Conservation (phyloP, 2,888 invertebrate genomes). For the Cephus runcator region DNA sequence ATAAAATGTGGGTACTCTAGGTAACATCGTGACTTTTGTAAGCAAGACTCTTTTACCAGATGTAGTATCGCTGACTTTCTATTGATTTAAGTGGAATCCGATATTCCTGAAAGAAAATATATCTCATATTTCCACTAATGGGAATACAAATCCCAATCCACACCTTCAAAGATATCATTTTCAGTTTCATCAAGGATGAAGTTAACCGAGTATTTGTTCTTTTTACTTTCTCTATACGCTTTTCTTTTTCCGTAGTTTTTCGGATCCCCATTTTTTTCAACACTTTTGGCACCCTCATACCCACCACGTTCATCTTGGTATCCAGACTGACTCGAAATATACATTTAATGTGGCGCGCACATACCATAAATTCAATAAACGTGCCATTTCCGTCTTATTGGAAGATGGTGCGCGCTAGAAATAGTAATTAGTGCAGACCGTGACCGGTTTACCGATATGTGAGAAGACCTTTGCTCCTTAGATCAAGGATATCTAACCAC, state of each 20-base stretch:
- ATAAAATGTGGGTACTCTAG: too few species aligned
- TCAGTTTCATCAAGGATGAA: background rate
- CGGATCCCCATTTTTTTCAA: too few species aligned
- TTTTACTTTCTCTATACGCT: too few species aligned
- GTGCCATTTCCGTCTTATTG: constrained; percentile 21
- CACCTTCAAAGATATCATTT: background rate
- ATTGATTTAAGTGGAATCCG: too few species aligned
- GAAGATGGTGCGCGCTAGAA: constrained; percentile 13
- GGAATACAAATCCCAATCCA: background rate
- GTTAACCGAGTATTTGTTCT: background rate
- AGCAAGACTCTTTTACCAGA: too few species aligned
- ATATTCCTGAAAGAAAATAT: too few species aligned
- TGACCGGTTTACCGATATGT: constrained; percentile 18
- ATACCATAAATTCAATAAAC: constrained; percentile 23
- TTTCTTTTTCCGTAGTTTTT: too few species aligned
- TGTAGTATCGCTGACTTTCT: too few species aligned
- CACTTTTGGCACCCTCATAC: too few species aligned
- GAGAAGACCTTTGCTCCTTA: background rate
- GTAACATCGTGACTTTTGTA: too few species aligned
- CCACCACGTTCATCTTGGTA: background rate
- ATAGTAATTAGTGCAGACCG: constrained; percentile 22
- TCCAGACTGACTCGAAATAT: constrained; percentile 6
- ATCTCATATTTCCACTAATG: background rate
- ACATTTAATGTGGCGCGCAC: constrained; percentile 21
- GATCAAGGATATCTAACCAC: too few species aligned